Percentiles rank a stretch among this genome's conserved stretches.
Conservation (phyloP, 2,113 vertebrate genomes). For the Hippopotamus amphibius region DNA sequence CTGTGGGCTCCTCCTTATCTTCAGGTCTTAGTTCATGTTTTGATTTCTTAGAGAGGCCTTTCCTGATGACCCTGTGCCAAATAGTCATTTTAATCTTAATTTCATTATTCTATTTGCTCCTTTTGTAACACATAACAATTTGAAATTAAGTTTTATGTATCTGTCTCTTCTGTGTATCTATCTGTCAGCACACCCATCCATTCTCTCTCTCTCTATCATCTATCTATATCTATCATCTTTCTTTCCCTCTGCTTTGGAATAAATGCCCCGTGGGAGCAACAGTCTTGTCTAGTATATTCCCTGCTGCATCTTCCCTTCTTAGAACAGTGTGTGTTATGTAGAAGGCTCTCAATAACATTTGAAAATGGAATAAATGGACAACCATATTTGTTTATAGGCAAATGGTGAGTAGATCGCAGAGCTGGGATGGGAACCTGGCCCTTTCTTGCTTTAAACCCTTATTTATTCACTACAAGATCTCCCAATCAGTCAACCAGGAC, state of each 20-base stretch:
- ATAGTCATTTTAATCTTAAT: background rate
- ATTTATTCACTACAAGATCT: background rate
- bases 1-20: background rate
- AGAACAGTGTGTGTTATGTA: background rate
- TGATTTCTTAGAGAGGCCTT: background rate
- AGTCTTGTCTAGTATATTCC: background rate
- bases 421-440: background rate
- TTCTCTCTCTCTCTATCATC: background rate
- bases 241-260: background rate
- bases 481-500: background rate
- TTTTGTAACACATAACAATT: background rate
- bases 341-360: background rate
- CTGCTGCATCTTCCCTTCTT: background rate
- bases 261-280: background rate
- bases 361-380: slow-evolving; percentile 27
- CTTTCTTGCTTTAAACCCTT: background rate
- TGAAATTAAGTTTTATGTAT: slow-evolving; percentile 6
- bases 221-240: background rate
- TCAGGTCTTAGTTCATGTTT: background rate
- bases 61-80: background rate
- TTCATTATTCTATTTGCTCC: background rate
- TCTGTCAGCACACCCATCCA: background rate
- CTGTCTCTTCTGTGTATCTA: background rate
- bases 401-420: background rate
- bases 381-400: background rate